Evolutionary conservation across 2,113 vertebrate genomes (phyloP).

Genomic region (Carollia perspicillata): DNA sequence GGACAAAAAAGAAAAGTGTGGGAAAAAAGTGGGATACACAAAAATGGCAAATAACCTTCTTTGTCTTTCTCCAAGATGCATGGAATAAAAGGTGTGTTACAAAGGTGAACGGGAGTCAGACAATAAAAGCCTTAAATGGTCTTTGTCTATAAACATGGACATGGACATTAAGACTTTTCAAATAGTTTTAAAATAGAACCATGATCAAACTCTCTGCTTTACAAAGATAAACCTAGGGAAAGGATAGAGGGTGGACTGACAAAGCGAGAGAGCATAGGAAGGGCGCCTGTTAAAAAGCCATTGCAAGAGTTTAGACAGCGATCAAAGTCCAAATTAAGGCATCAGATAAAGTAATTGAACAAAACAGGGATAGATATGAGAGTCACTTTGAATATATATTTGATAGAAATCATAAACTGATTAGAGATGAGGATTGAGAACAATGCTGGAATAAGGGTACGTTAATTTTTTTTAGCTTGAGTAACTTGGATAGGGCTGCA

Average conservation of each 20-base stretch:
- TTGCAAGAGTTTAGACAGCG: not conserved
- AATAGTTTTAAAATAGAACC: not conserved
- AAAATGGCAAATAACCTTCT: conserved; percentile 6
- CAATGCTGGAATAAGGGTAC: not conserved
- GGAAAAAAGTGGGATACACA: not conserved
- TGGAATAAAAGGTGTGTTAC: not conserved
- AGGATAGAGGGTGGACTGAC: not conserved
- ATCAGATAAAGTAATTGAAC: not conserved
- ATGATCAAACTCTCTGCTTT: conserved; percentile 32
- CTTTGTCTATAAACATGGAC: not conserved
- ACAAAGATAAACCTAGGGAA: conserved; percentile 37
- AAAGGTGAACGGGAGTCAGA: not conserved
- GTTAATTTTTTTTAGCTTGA: not conserved
- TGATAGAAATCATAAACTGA: not conserved
- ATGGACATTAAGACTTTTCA: not conserved
- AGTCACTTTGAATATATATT: not conserved
- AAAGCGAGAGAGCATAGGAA: not conserved
- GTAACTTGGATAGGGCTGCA: not conserved
- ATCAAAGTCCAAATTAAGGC: not conserved
- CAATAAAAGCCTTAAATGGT: not conserved
- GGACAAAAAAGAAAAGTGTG: not conserved
- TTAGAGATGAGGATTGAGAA: not conserved
- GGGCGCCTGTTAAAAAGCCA: not conserved
- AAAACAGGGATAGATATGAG: not conserved
- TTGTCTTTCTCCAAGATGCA: not conserved